Percentiles rank a stretch among this genome's conserved stretches.
Conservation (phyloP, 2,888 invertebrate species). For the Andrena praecox region DNA sequence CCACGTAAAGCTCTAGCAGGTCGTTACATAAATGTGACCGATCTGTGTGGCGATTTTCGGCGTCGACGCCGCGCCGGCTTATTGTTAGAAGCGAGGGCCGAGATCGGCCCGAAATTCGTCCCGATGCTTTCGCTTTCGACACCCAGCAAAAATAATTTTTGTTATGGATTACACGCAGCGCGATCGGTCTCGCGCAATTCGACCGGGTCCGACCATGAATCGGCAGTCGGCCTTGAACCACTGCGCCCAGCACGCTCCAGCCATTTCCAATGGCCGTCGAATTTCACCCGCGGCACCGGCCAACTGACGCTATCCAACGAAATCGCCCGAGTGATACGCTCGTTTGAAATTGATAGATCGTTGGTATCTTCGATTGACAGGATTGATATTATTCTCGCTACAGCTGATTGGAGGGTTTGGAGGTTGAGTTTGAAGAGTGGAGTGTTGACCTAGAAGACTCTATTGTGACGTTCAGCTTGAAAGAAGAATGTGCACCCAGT, state of each 20-base stretch:
- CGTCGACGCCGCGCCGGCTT: constrained; percentile 32
- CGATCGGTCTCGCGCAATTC: constrained; percentile 55
- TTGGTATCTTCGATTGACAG: background rate
- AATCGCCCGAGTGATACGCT: background rate
- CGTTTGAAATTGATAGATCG: background rate
- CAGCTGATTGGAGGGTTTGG: background rate
- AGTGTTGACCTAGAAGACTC: too few species aligned
- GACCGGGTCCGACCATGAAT: constrained; percentile 65
- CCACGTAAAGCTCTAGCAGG: background rate
- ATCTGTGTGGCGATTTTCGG: constrained; percentile 47
- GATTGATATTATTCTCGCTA: background rate
- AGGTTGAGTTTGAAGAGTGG: background rate
- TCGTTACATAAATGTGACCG: constrained; percentile 49
- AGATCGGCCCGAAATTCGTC: constrained; percentile 32
- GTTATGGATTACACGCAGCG: constrained; percentile 41
- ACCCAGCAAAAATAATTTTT: constrained; percentile 27
- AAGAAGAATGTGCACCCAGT: too few species aligned
- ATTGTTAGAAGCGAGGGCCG: constrained; percentile 26
- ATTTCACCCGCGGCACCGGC: constrained; percentile 48
- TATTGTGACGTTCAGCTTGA: too few species aligned
- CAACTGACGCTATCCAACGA: background rate
- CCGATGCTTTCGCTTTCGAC: constrained; percentile 48
- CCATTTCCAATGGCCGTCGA: constrained; percentile 29
- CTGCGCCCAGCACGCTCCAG: constrained; percentile 27
- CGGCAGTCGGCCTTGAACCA: constrained; percentile 67